These are phyloP conservation scores for Leguminivora glycinivorella DNA, from an alignment of 1,140 invertebrate genomes.

Conservation along the genomic window DNA sequence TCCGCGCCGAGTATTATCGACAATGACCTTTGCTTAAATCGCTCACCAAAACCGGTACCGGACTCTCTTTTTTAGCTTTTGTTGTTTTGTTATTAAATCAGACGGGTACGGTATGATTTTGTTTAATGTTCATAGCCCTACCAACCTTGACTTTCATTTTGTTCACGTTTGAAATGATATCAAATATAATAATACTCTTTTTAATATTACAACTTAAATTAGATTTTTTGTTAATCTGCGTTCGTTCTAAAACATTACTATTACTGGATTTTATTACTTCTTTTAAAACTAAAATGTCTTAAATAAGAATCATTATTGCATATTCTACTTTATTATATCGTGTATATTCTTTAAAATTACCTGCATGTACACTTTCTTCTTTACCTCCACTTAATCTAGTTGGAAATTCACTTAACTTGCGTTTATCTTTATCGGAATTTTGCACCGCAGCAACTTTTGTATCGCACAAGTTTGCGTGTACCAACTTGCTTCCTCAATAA, in stretches of 20 bases:
- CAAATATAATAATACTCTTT: neutral
- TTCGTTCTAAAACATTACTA: neutral
- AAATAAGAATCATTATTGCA: no score
- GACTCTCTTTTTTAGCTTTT: slow-evolving; percentile 24
- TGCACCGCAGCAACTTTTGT: slow-evolving; percentile 19
- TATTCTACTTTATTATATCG: neutral
- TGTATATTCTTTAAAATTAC: neutral
- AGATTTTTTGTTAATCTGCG: neutral
- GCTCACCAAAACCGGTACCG: slow-evolving; percentile 62
- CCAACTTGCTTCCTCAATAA: slow-evolving; percentile 19
- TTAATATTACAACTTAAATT: neutral
- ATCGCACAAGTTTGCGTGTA: slow-evolving; percentile 20
- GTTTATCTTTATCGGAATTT: slow-evolving; percentile 28
- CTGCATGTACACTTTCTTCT: neutral
- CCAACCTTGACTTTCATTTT: slow-evolving; percentile 1
- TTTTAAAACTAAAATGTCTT: neutral
- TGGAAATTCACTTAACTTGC: slow-evolving; percentile 9
- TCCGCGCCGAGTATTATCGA: slow-evolving; percentile 44
- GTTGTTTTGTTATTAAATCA: slow-evolving; percentile 23
- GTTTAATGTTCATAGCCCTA: neutral
- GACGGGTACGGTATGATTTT: neutral
- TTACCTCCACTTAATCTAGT: slow-evolving; percentile 1
- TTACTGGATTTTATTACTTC: neutral
- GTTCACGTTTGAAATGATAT: neutral
- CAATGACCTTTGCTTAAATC: slow-evolving; percentile 71